phyloP scores from a whole-genome alignment of 2,888 invertebrate species.

The Pyralis farinalis region DNA sequence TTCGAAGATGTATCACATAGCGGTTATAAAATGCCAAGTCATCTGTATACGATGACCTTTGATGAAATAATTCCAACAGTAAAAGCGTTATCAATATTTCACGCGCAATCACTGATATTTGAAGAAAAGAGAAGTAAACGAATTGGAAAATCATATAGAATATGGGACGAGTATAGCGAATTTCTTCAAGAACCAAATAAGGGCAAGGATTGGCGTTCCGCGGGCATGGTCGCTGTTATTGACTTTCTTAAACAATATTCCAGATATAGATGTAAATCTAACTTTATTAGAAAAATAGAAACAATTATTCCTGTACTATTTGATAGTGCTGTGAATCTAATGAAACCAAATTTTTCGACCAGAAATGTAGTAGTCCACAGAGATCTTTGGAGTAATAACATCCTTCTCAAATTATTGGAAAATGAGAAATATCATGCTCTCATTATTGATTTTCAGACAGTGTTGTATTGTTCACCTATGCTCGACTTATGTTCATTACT shows the following conservation, averaged over 20 bases:
- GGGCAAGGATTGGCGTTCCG: constrained; percentile 47
- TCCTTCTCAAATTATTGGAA: constrained; percentile 65
- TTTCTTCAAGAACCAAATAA: constrained; percentile 44
- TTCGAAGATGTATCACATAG: constrained; percentile 58
- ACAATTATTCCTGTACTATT: constrained; percentile 38
- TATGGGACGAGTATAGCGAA: constrained; percentile 57
- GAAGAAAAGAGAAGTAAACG: constrained; percentile 59
- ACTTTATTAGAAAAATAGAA: constrained; percentile 38
- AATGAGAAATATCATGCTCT: constrained; percentile 63
- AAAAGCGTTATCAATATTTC: constrained; percentile 67
- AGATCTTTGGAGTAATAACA: constrained; percentile 83
- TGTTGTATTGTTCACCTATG: constrained; percentile 84
- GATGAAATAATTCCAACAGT: constrained; percentile 61
- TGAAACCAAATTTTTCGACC: constrained; percentile 58
- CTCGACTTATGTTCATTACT: constrained; percentile 81
- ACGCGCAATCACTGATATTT: constrained; percentile 67
- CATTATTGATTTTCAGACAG: constrained; percentile 86
- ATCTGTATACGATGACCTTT: constrained; percentile 42
- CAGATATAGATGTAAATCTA: constrained; percentile 36
- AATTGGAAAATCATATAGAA: constrained; percentile 48
- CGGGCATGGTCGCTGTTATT: constrained; percentile 56
- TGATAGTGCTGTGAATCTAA: constrained; percentile 39
- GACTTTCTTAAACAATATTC: constrained; percentile 57
- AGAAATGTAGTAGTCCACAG: constrained; percentile 80
- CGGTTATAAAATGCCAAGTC: constrained; percentile 53